phyloP scores from a whole-genome alignment of 2,888 invertebrate genomes.

The Pemphredon lugubris region DNA sequence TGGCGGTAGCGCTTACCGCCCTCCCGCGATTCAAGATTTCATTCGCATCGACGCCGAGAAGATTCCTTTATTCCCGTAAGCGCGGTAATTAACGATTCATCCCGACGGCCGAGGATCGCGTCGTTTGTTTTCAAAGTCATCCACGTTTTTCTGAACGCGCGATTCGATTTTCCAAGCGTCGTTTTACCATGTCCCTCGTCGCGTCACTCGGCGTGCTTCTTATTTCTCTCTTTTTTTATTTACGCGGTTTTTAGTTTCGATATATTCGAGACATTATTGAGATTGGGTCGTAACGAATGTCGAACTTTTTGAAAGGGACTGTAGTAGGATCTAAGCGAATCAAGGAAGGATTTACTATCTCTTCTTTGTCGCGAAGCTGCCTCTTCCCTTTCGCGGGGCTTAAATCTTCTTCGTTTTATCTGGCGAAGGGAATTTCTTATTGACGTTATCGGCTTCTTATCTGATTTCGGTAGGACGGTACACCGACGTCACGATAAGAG shows the following conservation, averaged over 20 bases:
- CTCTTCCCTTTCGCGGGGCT: not conserved
- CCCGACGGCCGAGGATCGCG: too few relatives aligned
- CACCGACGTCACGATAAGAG: not conserved
- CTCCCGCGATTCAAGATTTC: constrained; percentile 1
- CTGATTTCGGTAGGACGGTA: not conserved
- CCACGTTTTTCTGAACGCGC: too few relatives aligned
- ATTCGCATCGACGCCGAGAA: not conserved
- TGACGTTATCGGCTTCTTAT: constrained; percentile 9
- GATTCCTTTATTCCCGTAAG: not conserved
- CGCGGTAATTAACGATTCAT: constrained; percentile 13
- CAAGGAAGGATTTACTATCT: constrained; percentile 8
- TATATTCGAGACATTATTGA: not conserved
- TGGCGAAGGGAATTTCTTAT: not conserved
- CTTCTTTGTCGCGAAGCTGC: constrained; percentile 9
- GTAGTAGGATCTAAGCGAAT: constrained; percentile 10
- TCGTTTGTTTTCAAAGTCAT: too few relatives aligned
- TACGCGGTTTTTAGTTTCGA: too few relatives aligned
- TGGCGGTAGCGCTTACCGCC: not conserved
- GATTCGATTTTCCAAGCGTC: too few relatives aligned
- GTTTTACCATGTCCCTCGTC: too few relatives aligned
- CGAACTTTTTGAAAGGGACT: not conserved
- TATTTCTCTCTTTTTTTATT: too few relatives aligned
- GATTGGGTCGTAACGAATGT: not conserved
- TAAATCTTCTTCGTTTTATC: constrained; percentile 8
- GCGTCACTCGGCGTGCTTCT: too few relatives aligned